Conservation (phyloP, 2,797 vertebrate species). For the Cossypha polioptera region DNA sequence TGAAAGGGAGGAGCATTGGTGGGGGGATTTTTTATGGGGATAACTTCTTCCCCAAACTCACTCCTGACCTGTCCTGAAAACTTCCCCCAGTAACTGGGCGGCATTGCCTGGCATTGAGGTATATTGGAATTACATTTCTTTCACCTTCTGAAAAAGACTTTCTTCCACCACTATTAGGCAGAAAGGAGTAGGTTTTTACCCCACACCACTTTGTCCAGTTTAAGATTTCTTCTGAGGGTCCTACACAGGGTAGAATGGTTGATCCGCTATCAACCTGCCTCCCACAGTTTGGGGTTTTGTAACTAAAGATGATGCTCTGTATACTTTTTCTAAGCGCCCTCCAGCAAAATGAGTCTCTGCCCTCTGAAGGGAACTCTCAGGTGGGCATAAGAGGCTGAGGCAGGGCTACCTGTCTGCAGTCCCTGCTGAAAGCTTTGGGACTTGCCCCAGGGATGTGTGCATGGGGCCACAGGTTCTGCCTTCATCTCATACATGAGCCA, state of each 20-base stretch:
- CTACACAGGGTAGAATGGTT: neutral
- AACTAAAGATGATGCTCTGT: neutral
- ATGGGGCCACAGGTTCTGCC: neutral
- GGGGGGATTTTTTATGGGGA: neutral
- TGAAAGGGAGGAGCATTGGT: neutral
- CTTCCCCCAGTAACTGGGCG: neutral
- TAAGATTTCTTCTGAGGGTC: neutral
- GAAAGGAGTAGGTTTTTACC: neutral
- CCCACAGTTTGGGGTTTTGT: neutral
- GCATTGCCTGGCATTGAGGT: neutral
- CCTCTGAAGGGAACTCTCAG: neutral
- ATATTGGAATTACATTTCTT: neutral
- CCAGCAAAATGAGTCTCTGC: neutral
- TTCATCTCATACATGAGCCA: neutral
- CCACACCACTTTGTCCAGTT: neutral
- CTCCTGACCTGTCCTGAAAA: neutral
- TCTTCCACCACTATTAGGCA: neutral
- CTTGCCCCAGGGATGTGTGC: accelerated
- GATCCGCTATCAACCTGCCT: neutral
- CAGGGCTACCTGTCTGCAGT: neutral
- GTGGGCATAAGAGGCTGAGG: neutral
- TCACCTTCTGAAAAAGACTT: neutral
- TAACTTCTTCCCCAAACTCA: accelerated
- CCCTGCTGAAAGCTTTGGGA: neutral
- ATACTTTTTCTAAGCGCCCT: neutral